Evolutionary conservation across 2,797 vertebrate genomes (phyloP).

Genomic region (Phrynocephalus guinanensis): DNA sequence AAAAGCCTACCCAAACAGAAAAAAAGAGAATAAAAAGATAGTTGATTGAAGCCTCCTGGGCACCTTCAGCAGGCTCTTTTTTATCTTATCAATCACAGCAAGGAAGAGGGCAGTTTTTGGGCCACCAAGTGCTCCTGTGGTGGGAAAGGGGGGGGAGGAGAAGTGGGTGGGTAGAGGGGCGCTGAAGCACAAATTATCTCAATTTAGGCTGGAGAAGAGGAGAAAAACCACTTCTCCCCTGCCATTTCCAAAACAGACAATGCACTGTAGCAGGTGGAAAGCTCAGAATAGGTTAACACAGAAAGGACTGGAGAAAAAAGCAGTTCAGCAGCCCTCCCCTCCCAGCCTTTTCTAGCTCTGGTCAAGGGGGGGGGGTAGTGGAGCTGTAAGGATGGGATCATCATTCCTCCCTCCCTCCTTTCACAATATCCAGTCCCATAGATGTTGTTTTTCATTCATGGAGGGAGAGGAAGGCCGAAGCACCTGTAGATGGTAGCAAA

Average conservation of each 20-base stretch:
- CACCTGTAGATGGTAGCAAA: conserved; percentile 65
- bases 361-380: neutral
- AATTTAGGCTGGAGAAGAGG: conserved; percentile 5
- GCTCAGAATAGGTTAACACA: conserved; percentile 16
- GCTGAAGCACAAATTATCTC: conserved; percentile 33
- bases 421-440: neutral
- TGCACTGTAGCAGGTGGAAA: conserved; percentile 37
- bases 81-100: conserved; percentile 19
- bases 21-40: conserved; percentile 47
- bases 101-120: neutral
- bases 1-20: conserved; percentile 39
- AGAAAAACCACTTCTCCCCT: conserved; percentile 1
- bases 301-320: conserved; percentile 13
- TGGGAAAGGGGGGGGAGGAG: neutral
- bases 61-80: conserved; percentile 27
- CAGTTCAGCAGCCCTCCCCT: neutral
- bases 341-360: neutral
- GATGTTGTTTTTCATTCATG: conserved; percentile 9
- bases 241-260: conserved; percentile 24
- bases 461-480: conserved; percentile 8
- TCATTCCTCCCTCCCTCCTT: conserved; percentile 10
- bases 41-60: conserved; percentile 35
- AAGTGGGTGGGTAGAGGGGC: neutral
- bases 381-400: neutral
- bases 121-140: conserved; percentile 32